These are phyloP conservation scores for Nephrotoma appendiculata DNA, from an alignment of 2,888 invertebrate species.

Conservation along the genomic window DNA sequence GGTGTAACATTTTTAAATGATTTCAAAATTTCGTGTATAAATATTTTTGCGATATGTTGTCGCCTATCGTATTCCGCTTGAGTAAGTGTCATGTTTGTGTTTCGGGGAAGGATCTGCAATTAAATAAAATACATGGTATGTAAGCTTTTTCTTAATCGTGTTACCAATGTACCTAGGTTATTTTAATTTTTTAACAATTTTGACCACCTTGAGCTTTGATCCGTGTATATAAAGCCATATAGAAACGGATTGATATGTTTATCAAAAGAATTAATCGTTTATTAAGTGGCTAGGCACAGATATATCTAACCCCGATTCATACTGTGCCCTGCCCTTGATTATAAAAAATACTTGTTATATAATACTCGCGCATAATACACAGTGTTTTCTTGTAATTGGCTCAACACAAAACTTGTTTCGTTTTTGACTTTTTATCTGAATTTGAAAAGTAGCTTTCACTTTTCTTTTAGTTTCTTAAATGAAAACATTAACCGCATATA, in stretches of 20 bases:
- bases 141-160: neutral
- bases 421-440: neutral
- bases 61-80: neutral
- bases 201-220: neutral
- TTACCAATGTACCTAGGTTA: too few relatives aligned
- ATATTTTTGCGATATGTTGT: neutral
- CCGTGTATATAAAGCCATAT: too few relatives aligned
- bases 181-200: neutral
- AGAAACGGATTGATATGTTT: too few relatives aligned
- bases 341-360: neutral
- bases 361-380: neutral
- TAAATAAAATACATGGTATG: neutral
- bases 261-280: too few relatives aligned
- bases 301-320: neutral
- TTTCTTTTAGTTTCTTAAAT: neutral
- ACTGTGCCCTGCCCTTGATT: neutral
- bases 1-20: neutral
- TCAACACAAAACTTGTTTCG: neutral
- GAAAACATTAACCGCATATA: neutral
- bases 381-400: neutral
- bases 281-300: neutral
- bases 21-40: neutral
- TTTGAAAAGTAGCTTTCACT: neutral
- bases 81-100: neutral
- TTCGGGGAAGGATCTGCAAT: neutral